Conservation (phyloP, 2,113 vertebrate species). For the Alligator sinensis region DNA sequence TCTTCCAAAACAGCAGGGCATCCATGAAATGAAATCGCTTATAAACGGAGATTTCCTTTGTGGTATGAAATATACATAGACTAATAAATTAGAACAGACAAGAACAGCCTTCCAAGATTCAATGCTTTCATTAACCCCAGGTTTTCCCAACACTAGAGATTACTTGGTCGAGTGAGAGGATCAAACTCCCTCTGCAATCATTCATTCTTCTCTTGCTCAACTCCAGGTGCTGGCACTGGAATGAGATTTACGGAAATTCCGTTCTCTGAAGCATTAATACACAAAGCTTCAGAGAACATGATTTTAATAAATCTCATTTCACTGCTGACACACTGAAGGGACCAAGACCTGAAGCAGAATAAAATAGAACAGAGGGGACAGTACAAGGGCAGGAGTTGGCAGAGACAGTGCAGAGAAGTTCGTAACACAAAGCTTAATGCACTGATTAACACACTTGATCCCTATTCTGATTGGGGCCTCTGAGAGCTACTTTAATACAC, state of each 20-base stretch:
- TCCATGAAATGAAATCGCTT: background rate
- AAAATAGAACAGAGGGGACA: background rate
- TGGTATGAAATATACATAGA: background rate
- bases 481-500: background rate
- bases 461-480: background rate
- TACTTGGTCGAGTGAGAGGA: background rate
- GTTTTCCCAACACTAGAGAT: background rate
- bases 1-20: background rate
- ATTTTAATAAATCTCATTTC: background rate
- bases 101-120: background rate
- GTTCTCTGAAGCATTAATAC: slow-evolving; percentile 5
- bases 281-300: background rate
- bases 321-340: background rate
- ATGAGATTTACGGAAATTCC: background rate
- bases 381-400: background rate
- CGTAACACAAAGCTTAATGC: no score
- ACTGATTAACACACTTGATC: background rate
- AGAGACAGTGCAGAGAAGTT: background rate
- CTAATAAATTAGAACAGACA: background rate
- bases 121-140: background rate
- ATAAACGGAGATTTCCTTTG: background rate
- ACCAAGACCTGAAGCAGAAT: background rate
- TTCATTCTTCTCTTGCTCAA: background rate
- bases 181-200: background rate
- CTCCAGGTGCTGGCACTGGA: background rate